These are phyloP conservation scores for Biston betularia DNA, from an alignment of 2,888 invertebrate genomes.

Conservation along the genomic window DNA sequence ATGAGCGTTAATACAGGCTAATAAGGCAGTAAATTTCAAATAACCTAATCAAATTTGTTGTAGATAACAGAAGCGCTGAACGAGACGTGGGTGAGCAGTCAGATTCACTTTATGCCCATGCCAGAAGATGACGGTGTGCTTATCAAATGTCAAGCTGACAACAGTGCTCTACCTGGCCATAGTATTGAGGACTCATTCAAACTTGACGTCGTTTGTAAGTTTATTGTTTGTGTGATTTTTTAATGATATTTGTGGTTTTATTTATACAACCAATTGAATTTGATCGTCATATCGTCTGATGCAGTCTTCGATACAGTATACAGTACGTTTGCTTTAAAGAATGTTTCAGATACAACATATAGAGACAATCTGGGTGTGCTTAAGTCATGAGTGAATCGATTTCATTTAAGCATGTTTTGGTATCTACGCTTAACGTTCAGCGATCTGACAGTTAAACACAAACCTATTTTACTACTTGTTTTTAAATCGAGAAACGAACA, in stretches of 20 bases:
- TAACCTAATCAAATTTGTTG: slow-evolving; percentile 39
- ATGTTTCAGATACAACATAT: too few relatives aligned
- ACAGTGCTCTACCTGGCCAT: slow-evolving; percentile 91
- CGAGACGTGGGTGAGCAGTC: slow-evolving; percentile 91
- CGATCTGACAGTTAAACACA: too few relatives aligned
- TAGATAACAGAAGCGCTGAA: slow-evolving; percentile 88
- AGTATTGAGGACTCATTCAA: slow-evolving; percentile 93
- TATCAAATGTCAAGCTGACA: slow-evolving; percentile 94
- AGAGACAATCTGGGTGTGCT: too few relatives aligned
- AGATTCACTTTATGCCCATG: slow-evolving; percentile 91
- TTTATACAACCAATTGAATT: neutral
- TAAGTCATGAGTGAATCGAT: too few relatives aligned
- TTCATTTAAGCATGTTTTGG: too few relatives aligned
- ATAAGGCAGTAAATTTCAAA: neutral
- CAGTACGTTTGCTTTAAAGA: neutral
- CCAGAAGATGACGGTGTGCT: slow-evolving; percentile 94
- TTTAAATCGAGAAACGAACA: too few relatives aligned
- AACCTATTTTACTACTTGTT: too few relatives aligned
- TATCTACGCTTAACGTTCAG: too few relatives aligned
- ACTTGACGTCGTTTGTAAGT: slow-evolving; percentile 96
- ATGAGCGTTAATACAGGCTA: too few relatives aligned
- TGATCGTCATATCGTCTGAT: too few relatives aligned
- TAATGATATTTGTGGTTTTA: neutral
- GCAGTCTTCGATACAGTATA: too few relatives aligned
- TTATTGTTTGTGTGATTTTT: too few relatives aligned